phyloP scores from a whole-genome alignment of 2,113 vertebrate genomes.

The Hystrix brachyura region DNA sequence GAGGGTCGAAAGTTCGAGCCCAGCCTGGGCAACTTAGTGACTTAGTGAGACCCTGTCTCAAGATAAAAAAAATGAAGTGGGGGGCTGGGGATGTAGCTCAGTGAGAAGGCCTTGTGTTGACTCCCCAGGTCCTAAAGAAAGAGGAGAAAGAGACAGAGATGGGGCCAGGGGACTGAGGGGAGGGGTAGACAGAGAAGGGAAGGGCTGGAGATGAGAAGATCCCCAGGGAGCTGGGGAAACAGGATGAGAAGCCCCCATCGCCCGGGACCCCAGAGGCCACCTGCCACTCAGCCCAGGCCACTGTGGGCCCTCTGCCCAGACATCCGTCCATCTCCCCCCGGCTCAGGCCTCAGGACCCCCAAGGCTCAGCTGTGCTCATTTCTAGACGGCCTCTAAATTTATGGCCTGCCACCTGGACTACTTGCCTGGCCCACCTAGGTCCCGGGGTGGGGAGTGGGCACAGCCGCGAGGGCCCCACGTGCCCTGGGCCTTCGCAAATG shows the following conservation, averaged over 20 bases:
- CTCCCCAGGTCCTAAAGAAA: not conserved
- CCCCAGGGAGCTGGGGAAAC: not conserved
- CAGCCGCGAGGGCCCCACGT: not conserved
- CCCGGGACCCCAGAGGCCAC: not conserved
- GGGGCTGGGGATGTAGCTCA: not conserved
- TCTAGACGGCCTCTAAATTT: not conserved
- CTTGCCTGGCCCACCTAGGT: not conserved
- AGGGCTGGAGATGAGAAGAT: not conserved
- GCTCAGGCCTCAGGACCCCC: not conserved
- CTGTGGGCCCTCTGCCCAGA: not conserved
- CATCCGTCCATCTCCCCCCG: accelerated
- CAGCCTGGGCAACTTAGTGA: not conserved
- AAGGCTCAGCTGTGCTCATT: too few species aligned
- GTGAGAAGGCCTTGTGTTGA: not conserved
- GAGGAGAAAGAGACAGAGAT: not conserved
- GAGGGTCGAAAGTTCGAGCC: not conserved
- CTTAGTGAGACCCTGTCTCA: not conserved
- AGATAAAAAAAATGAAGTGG: not conserved
- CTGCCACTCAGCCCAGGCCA: not conserved
- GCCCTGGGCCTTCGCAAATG: not conserved
- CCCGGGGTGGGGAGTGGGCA: accelerated
- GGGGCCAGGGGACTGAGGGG: accelerated
- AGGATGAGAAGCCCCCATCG: not conserved
- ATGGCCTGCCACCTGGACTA: not conserved
- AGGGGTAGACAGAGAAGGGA: not conserved